Conservation (phyloP, 2,113 vertebrate genomes). For the Cebidichthys violaceus region DNA sequence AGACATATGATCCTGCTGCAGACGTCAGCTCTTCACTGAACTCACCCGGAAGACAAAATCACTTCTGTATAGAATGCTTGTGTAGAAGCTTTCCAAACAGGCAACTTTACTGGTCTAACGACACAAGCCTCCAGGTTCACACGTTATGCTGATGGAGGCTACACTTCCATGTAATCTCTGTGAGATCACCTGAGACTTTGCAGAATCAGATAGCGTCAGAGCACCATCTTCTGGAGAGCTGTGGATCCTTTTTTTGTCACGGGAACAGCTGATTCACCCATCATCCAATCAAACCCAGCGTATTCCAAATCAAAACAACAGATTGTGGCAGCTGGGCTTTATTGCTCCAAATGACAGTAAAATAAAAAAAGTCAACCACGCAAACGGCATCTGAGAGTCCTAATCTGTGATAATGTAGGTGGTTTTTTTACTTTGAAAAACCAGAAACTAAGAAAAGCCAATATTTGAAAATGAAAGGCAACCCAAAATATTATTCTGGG, state of each 20-base stretch:
- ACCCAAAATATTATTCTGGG: not conserved
- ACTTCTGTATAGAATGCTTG: not conserved
- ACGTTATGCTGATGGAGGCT: not conserved
- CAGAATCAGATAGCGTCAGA: not conserved
- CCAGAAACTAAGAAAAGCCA: not conserved
- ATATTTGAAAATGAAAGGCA: not conserved
- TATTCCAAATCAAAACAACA: not conserved
- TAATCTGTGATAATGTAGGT: not conserved
- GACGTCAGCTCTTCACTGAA: constrained; percentile 25
- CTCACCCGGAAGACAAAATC: constrained; percentile 16
- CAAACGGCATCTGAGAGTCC: not conserved
- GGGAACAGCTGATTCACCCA: constrained; percentile 18
- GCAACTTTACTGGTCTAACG: not conserved
- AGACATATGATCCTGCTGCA: constrained; percentile 27
- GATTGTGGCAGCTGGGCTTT: constrained; percentile 13
- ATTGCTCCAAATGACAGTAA: not conserved
- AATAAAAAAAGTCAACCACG: not conserved
- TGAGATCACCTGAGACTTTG: not conserved
- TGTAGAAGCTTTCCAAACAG: constrained; percentile 18
- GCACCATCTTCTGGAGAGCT: constrained; percentile 62
- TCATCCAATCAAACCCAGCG: constrained; percentile 13
- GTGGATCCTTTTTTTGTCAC: not conserved
- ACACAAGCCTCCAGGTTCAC: not conserved
- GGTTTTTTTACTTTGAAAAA: not conserved
- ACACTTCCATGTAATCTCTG: not conserved